Conservation (phyloP, 2,888 invertebrate species). For the Petrophora chlorosata region DNA sequence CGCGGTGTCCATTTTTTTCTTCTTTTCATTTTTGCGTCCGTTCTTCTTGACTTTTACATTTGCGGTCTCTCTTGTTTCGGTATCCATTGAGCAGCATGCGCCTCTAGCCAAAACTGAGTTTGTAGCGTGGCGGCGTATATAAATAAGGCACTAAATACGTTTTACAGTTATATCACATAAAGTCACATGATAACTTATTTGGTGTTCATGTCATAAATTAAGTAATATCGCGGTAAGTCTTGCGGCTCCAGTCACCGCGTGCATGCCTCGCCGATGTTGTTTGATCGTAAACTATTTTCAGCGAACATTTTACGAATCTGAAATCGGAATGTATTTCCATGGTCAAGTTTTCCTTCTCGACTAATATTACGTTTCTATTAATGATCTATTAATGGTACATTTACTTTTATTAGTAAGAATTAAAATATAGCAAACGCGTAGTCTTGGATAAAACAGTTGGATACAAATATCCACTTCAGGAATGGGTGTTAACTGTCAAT, state of each 20-base stretch:
- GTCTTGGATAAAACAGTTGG: conserved; percentile 20
- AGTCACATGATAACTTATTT: conserved; percentile 68
- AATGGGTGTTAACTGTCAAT: too few species aligned
- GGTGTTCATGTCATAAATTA: conserved; percentile 48
- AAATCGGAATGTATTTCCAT: conserved; percentile 43
- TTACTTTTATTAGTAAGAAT: background rate
- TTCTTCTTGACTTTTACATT: conserved; percentile 59
- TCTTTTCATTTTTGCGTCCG: conserved; percentile 70
- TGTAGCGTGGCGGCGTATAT: conserved; percentile 45
- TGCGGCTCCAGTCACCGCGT: conserved; percentile 61
- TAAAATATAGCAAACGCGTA: conserved; percentile 8
- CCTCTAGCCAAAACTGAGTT: conserved; percentile 43
- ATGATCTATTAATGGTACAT: background rate
- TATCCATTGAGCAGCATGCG: conserved; percentile 77
- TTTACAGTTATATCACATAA: conserved; percentile 54
- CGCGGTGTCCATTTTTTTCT: conserved; percentile 61
- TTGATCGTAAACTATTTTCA: conserved; percentile 50
- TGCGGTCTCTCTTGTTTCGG: conserved; percentile 53
- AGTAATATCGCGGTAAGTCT: conserved; percentile 61
- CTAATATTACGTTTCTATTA: conserved; percentile 8
- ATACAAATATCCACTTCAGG: conserved; percentile 3
- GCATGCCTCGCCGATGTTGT: conserved; percentile 51
- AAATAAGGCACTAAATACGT: conserved; percentile 49
- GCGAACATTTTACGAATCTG: conserved; percentile 61
- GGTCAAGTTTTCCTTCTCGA: conserved; percentile 42